Conservation (phyloP, 1,140 invertebrate species). For the Danaus melanippus region DNA sequence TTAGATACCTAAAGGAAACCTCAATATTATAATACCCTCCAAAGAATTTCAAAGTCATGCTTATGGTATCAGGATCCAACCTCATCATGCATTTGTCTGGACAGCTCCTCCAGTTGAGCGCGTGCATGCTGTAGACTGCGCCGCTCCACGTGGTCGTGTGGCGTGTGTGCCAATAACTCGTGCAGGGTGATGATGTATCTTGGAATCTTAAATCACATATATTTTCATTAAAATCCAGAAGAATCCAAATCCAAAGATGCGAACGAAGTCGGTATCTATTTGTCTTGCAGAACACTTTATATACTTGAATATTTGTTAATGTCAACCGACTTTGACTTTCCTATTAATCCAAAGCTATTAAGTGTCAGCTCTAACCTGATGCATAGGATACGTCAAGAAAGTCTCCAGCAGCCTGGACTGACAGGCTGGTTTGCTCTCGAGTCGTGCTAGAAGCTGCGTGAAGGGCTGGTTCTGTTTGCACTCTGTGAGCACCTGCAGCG, state of each 20-base stretch:
- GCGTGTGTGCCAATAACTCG: constrained; percentile 92
- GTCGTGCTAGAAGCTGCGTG: constrained; percentile 82
- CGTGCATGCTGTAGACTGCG: constrained; percentile 91
- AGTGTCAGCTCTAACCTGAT: constrained; percentile 79
- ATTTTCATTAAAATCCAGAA: neutral
- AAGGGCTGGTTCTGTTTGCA: constrained; percentile 92
- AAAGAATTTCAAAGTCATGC: too few relatives aligned
- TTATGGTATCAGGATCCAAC: constrained; percentile 45
- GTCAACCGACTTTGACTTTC: too few relatives aligned
- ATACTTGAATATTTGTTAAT: too few relatives aligned
- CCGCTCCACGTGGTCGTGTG: constrained; percentile 95
- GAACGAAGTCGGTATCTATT: neutral
- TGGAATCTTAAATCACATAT: constrained; percentile 79
- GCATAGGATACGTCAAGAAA: constrained; percentile 96
- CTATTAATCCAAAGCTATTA: too few relatives aligned
- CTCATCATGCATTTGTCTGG: constrained; percentile 86
- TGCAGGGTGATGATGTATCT: constrained; percentile 94
- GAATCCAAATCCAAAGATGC: neutral
- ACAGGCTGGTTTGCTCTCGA: constrained; percentile 90
- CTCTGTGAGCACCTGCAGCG: constrained; percentile 93
- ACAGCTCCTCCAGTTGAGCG: constrained; percentile 91
- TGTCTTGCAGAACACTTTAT: too few relatives aligned
- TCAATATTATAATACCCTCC: too few relatives aligned
- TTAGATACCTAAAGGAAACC: neutral
- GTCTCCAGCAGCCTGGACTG: constrained; percentile 90